A percentile compares a stretch with the other conserved stretches of the same genome.
phyloP scores from a whole-genome alignment of 2,113 vertebrate species.

The Steatornis caripensis region DNA sequence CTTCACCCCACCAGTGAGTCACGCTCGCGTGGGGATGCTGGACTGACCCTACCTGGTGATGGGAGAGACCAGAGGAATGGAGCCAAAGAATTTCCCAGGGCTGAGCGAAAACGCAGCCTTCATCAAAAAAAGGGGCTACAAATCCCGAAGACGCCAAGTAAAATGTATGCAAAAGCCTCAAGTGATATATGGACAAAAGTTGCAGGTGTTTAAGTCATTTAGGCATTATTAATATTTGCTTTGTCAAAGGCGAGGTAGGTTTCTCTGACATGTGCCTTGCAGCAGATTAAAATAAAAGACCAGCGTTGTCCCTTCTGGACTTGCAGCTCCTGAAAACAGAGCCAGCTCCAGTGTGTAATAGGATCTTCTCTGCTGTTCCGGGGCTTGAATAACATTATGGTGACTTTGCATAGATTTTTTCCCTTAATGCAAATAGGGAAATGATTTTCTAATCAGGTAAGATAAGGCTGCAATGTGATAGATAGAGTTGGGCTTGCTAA shows the following conservation, averaged over 20 bases:
- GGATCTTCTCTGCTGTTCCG: background rate
- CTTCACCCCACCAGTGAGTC: background rate
- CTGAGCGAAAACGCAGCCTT: background rate
- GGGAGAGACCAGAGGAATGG: background rate
- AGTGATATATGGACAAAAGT: background rate
- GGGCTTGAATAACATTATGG: constrained; percentile 50
- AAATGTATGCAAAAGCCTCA: background rate
- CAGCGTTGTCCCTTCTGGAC: background rate
- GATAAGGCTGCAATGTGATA: constrained; percentile 25
- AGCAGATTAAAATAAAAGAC: constrained; percentile 17
- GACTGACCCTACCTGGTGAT: accelerated
- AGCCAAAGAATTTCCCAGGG: background rate
- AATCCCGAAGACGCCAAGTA: background rate
- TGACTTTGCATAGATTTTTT: constrained; percentile 57
- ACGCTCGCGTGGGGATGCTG: background rate
- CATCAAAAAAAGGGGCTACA: background rate
- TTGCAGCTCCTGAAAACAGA: constrained; percentile 21
- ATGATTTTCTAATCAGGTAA: constrained; percentile 39
- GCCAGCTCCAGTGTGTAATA: constrained; percentile 15
- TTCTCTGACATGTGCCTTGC: constrained; percentile 17
- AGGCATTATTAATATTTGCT: background rate
- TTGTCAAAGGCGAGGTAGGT: background rate
- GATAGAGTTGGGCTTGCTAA: background rate
- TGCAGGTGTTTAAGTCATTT: background rate
- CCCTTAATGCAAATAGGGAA: constrained; percentile 31